Base-by-base conservation (phyloP, 2,888 invertebrate species). In the Apotomis capreana region DNA sequence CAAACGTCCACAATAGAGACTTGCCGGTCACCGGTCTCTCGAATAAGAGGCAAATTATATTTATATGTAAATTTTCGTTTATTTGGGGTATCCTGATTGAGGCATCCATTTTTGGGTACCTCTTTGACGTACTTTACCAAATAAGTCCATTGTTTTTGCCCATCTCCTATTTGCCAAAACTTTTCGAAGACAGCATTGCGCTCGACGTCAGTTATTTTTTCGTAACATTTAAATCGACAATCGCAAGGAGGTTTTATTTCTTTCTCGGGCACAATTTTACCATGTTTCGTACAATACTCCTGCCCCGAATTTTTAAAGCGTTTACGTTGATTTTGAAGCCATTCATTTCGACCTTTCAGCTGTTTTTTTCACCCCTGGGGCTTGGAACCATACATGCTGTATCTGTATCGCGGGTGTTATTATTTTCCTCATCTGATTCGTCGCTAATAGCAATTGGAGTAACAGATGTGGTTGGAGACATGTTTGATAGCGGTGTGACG, bases 41-140 rank as follows among this genome's bases (percentile, higher is more conserved):
- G 15, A 15, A 15, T 15, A 15, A 54, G 54, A 54, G 54, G 54
- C 6, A 54, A 54, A n/a, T 54, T n/a, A 13, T 54, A 54, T 54
- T 54, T 54, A 13, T 5, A 54, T 3, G 54, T 54, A 54, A 54
- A 54, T 6, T 54, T n/a, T 4, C 54, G 54, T 13, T 54, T 13
- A 13, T 54, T 54, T 54, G 54, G 54, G n/a, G 54, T 54, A 4
- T 54, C 54, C 13, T 54, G 54, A 54, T 54, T 54, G 6, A 54
- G 54, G 13, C 13, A 4, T 13, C 54, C 13, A 6, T 54, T 54
- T 54, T 54, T 54, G 13, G n/a, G n/a, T 6, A 54, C 54, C 13
- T 44, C 2, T 44, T 44, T 44, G 5, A 44, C 44, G 8, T 44
- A 44, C 8, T 44, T 44, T 8, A 44, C 15, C 54, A 54, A 54